Evolutionary conservation across 1,140 invertebrate genomes (phyloP).

Genomic region (Eupeodes corollae): DNA sequence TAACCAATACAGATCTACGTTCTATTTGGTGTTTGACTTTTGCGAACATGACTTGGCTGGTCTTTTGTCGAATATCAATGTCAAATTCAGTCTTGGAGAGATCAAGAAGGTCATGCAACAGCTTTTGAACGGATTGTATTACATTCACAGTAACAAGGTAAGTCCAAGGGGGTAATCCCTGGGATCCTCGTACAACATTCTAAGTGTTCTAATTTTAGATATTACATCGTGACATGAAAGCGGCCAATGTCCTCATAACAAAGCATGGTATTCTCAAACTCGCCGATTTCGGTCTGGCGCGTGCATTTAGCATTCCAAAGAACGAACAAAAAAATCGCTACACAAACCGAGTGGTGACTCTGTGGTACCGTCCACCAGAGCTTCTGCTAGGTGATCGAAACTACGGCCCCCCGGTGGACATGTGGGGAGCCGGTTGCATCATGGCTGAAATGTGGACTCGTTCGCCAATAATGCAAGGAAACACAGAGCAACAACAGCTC

Average conservation of each 20-base stretch:
- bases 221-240: constrained; percentile 95
- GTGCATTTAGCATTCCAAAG: constrained; percentile 85
- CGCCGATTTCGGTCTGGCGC: constrained; percentile 85
- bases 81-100: constrained; percentile 93
- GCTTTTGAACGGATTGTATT: constrained; percentile 90
- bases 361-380: constrained; percentile 92
- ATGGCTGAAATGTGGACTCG: constrained; percentile 99
- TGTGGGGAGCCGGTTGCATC: constrained; percentile 98
- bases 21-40: constrained; percentile 97
- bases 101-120: constrained; percentile 99
- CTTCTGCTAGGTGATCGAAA: constrained; percentile 74
- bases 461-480: constrained; percentile 79
- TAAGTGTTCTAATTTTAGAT: too few relatives aligned
- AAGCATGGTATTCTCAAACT: constrained; percentile 90
- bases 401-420: constrained; percentile 92
- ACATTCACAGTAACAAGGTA: constrained; percentile 93
- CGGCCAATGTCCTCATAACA: constrained; percentile 96
- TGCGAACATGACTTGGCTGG: constrained; percentile 99
- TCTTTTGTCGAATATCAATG: constrained; percentile 87
- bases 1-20: constrained; percentile 86
- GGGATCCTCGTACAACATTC: too few relatives aligned
- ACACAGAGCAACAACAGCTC: constrained; percentile 91
- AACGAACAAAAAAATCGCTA: constrained; percentile 79
- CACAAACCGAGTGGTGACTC: constrained; percentile 93
- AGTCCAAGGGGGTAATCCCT: too few relatives aligned